Base-by-base conservation (phyloP, 2,113 vertebrate species). In the Microcebus murinus region DNA sequence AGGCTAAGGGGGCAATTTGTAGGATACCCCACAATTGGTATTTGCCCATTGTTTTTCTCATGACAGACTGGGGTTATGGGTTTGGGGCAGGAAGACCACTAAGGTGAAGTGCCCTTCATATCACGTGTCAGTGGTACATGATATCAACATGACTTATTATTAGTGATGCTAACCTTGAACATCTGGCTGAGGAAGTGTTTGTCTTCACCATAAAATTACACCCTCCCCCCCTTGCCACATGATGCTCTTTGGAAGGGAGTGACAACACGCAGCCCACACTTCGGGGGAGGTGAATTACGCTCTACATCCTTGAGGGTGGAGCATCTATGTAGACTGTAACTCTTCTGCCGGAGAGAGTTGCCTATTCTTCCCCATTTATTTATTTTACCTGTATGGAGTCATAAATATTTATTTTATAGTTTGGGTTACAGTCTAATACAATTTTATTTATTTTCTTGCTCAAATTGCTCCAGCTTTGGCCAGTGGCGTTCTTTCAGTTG, bases 41-140 rank as follows among this genome's bases (percentile, higher is more conserved):
- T 81, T 25, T 42, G 18, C 61, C 34, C 31, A 13, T 5, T 55
- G 12, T 39, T 50, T 34, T 61, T 57, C 65, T 80, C 34, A 34
- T 4, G 20, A 20, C 3, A 48, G 31, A 85, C 45, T 45, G 29
- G 48, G 65, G 1, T n/a, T 17, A 70, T 3, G 17, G 34, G 67
- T n/a, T 45, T 76, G 31, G 23, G 39, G 71, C 57, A 61, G 52
- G 34, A 71, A 2, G 36, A 48, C 59, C 27, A 39, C 1, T 20
- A 71, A 67, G 48, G 5, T 80, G 50, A 87, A 57, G 15, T 27
- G 34, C 39, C 29, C 39, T 61, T 76, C 55, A 25, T 52, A 27
- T 71, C 65, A 27, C 36, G 27, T 9, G 12, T 13, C 25, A n/a
- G 0, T 3, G 34, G 52, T 27, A 8, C 9, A 17, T 0, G 13